phyloP scores from a whole-genome alignment of 2,888 invertebrate genomes.

The Cephus sareptanus region DNA sequence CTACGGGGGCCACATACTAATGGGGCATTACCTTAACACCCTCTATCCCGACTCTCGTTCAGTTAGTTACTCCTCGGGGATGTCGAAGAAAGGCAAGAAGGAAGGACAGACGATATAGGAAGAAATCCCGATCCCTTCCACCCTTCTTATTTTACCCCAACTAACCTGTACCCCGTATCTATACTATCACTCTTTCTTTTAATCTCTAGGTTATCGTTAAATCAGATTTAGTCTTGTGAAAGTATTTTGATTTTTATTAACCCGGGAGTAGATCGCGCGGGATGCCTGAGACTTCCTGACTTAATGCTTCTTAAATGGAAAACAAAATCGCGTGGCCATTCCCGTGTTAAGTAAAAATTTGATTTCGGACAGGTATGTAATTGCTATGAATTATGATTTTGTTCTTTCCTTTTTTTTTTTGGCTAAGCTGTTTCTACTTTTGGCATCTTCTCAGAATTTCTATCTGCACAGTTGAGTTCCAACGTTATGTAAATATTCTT shows the following conservation, averaged over 20 bases:
- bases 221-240: not conserved
- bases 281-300: too few relatives aligned
- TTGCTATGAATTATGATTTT: not conserved
- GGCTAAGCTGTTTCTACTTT: not conserved
- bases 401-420: not conserved
- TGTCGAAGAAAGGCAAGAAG: slow-evolving; percentile 28
- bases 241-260: not conserved
- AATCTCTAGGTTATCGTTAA: not conserved
- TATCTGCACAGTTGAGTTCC: not conserved
- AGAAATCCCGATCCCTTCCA: slow-evolving; percentile 18
- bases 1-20: slow-evolving; percentile 63
- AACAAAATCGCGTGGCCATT: too few relatives aligned
- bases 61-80: slow-evolving; percentile 64
- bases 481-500: not conserved
- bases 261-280: too few relatives aligned
- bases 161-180: not conserved
- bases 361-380: not conserved
- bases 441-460: not conserved
- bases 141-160: slow-evolving; percentile 12
- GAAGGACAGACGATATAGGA: slow-evolving; percentile 20
- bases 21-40: slow-evolving; percentile 65
- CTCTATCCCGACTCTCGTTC: slow-evolving; percentile 59
- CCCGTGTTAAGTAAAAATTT: not conserved
- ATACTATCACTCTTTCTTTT: slow-evolving; percentile 3
- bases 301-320: too few relatives aligned